These are phyloP conservation scores for Latrodectus geometricus DNA, from an alignment of 1,140 invertebrate species.

Conservation along the genomic window DNA sequence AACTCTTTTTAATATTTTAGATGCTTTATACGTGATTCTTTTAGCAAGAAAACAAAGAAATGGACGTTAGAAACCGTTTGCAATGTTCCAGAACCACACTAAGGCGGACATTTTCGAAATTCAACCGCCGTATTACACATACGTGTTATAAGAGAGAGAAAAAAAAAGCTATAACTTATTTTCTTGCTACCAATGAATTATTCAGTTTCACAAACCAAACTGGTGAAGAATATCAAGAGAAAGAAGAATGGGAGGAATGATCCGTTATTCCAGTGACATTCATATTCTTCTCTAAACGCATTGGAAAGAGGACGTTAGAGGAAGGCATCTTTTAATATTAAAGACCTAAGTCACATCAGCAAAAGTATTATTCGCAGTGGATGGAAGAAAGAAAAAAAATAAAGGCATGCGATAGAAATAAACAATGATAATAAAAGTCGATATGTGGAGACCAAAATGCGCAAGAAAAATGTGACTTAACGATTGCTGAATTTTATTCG, in stretches of 20 bases:
- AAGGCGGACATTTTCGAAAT: background rate
- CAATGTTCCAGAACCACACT: background rate
- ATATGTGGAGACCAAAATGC: conserved; percentile 26
- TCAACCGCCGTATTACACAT: conserved; percentile 5
- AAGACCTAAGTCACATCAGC: conserved; percentile 27
- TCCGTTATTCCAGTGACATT: conserved; percentile 11
- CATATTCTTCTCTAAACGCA: conserved; percentile 34
- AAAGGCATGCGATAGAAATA: conserved; percentile 4
- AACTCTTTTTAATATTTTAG: background rate
- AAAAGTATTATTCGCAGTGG: conserved; percentile 4
- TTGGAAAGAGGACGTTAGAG: background rate
- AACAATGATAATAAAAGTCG: conserved; percentile 39
- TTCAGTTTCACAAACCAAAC: conserved; percentile 40
- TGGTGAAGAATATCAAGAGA: background rate
- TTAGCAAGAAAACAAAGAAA: background rate
- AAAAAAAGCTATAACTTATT: background rate
- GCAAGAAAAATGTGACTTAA: conserved; percentile 43
- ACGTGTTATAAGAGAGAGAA: conserved; percentile 1
- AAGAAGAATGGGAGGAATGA: background rate
- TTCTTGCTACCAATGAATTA: conserved; percentile 26
- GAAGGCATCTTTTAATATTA: conserved; percentile 41
- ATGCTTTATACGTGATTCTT: background rate
- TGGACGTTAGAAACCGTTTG: background rate
- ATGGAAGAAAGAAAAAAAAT: conserved; percentile 25
- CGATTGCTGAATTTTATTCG: conserved; percentile 27